These are phyloP conservation scores for Benthosema pterotum DNA, from an alignment of 2,797 vertebrate genomes.

Conservation along the genomic window DNA sequence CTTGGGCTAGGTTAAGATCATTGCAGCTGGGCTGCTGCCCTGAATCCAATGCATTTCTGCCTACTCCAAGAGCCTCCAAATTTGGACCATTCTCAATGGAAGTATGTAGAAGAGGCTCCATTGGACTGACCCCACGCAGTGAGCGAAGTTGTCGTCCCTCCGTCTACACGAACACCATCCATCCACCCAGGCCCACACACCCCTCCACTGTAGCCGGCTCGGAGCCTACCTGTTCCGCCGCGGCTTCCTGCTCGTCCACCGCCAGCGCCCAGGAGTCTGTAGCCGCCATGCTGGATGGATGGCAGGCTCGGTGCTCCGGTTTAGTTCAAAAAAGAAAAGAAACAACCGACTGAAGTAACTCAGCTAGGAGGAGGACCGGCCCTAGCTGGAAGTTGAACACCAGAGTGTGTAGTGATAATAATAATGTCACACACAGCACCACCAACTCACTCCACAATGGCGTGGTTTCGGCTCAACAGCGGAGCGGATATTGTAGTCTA, in stretches of 20 bases:
- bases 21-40: too few relatives aligned
- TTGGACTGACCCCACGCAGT: too few relatives aligned
- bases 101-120: too few relatives aligned
- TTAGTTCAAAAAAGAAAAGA: conserved; percentile 1
- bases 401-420: conserved; percentile 8
- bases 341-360: conserved; percentile 2
- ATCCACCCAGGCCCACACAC: conserved; percentile 22
- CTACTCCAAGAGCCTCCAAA: too few relatives aligned
- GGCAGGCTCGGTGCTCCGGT: conserved; percentile 7
- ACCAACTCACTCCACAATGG: conserved; percentile 66
- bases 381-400: neutral
- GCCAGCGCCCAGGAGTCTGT: conserved; percentile 95
- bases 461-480: too few relatives aligned
- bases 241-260: conserved; percentile 94
- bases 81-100: too few relatives aligned
- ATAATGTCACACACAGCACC: conserved; percentile 44
- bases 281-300: conserved; percentile 84
- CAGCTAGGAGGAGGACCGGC: neutral
- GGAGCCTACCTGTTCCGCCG: conserved; percentile 88
- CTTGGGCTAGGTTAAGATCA: too few relatives aligned
- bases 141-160: too few relatives aligned
- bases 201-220: conserved; percentile 15
- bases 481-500: too few relatives aligned
- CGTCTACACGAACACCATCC: neutral
- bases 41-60: too few relatives aligned